Evolutionary conservation across 2,888 invertebrate genomes (phyloP).

Genomic region (Argyresthia albistria): DNA sequence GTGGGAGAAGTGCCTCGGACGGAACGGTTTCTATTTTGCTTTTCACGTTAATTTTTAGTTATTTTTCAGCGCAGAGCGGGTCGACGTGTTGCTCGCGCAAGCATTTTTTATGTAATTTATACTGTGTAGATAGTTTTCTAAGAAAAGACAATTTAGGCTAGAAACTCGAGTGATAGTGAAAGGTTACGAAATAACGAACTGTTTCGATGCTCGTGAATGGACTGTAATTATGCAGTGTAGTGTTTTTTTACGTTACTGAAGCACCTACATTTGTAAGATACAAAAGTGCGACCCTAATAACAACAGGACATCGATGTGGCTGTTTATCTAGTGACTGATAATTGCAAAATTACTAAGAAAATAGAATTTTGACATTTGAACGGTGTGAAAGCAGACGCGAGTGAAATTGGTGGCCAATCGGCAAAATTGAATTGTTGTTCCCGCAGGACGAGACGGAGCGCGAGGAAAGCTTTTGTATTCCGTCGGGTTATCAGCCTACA

Average conservation of each 20-base stretch:
- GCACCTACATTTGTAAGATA: constrained; percentile 34
- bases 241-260: constrained; percentile 34
- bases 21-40: constrained; percentile 70
- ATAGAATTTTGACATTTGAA: constrained; percentile 46
- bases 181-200: neutral
- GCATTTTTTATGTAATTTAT: constrained; percentile 33
- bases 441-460: constrained; percentile 4
- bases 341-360: constrained; percentile 21
- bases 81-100: constrained; percentile 40
- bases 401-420: constrained; percentile 18
- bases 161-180: constrained; percentile 35
- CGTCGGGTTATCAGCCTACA: constrained; percentile 24
- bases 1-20: constrained; percentile 56
- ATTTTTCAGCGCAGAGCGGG: constrained; percentile 53
- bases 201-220: constrained; percentile 17
- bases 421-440: neutral
- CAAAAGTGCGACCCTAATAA: neutral
- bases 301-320: too few relatives aligned
- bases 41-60: constrained; percentile 58
- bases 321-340: constrained; percentile 12
- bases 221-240: constrained; percentile 9
- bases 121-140: constrained; percentile 31
- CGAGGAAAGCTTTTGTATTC: constrained; percentile 27
- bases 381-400: constrained; percentile 44
- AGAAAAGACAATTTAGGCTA: neutral